Evolutionary conservation across 2,888 invertebrate species (phyloP).

Genomic region (Sinopyrophorus schimmeli): DNA sequence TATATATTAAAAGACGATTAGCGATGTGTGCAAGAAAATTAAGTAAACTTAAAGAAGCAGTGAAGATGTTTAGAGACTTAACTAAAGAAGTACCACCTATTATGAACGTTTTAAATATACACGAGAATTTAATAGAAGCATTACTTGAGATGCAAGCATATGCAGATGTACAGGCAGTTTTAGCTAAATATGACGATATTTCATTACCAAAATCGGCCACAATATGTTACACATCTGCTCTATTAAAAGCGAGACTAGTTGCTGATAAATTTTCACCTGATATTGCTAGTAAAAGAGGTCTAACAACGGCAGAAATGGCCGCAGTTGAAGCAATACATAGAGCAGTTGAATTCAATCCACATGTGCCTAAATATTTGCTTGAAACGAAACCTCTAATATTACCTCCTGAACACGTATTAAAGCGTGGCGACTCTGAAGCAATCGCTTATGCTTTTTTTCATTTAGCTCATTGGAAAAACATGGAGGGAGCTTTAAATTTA

Average conservation of each 20-base stretch:
- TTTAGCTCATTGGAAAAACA: conserved; percentile 93
- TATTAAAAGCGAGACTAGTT: conserved; percentile 89
- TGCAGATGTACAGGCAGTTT: conserved; percentile 91
- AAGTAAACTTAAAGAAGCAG: conserved; percentile 91
- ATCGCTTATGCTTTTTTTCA: conserved; percentile 96
- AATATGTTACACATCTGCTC: conserved; percentile 92
- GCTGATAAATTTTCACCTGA: conserved; percentile 88
- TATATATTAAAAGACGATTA: conserved; percentile 89
- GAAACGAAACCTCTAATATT: conserved; percentile 94
- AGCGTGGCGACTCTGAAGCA: conserved; percentile 95
- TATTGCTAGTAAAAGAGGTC: conserved; percentile 79
- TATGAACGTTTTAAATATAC: conserved; percentile 89
- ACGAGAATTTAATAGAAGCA: conserved; percentile 95
- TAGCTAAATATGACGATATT: conserved; percentile 93
- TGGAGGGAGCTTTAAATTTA: conserved; percentile 91
- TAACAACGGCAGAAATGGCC: conserved; percentile 85
- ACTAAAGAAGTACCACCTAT: conserved; percentile 96
- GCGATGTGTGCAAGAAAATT: conserved; percentile 98
- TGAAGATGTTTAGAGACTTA: conserved; percentile 94
- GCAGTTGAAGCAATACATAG: conserved; percentile 94
- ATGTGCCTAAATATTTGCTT: conserved; percentile 94
- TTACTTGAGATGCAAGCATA: conserved; percentile 95
- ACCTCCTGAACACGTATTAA: conserved; percentile 96
- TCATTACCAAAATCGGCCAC: conserved; percentile 93
- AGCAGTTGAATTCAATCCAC: conserved; percentile 97